Evolutionary conservation across 2,113 vertebrate genomes (phyloP).

Genomic region (Damaliscus lunatus): DNA sequence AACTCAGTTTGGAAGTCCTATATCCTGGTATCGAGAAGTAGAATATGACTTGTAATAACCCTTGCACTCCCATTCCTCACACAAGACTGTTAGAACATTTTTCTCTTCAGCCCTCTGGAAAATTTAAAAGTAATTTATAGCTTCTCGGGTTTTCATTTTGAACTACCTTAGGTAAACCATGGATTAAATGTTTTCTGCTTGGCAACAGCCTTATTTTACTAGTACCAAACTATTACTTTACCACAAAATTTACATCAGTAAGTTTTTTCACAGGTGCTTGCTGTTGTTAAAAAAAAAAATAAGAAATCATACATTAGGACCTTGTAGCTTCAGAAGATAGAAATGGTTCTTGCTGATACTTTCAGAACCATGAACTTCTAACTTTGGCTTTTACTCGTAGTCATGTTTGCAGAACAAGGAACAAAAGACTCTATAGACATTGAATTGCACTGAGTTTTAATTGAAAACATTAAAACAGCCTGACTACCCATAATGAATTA

Average conservation of each 20-base stretch:
- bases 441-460: constrained; percentile 48
- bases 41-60: background rate
- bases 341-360: background rate
- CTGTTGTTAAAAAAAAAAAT: background rate
- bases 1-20: background rate
- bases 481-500: constrained; percentile 11
- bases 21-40: background rate
- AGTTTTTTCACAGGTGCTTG: background rate
- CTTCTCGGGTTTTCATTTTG: background rate
- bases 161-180: background rate
- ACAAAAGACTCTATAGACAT: background rate
- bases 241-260: background rate
- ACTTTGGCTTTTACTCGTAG: background rate
- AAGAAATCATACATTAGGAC: background rate
- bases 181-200: background rate
- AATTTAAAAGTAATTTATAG: background rate
- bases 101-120: background rate
- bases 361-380: background rate
- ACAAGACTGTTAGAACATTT: background rate
- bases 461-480: constrained; percentile 29
- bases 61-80: background rate
- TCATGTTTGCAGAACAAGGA: constrained; percentile 17
- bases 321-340: background rate
- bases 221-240: background rate
- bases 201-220: background rate